Conservation (phyloP, 2,888 invertebrate genomes). For the Agapostemon virescens region DNA sequence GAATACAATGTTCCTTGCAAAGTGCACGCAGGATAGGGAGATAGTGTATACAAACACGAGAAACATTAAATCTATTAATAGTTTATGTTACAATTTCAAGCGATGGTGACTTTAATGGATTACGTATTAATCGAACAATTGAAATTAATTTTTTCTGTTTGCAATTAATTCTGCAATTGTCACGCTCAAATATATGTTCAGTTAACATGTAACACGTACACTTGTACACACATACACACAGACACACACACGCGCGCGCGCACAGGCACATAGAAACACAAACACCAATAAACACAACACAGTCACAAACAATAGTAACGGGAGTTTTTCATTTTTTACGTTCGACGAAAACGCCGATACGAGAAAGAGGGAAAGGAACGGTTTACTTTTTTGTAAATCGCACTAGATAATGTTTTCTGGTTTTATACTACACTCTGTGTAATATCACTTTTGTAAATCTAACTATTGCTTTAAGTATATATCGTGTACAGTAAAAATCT, state of each 20-base stretch:
- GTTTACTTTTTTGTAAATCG: constrained; percentile 35
- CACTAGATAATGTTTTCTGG: constrained; percentile 33
- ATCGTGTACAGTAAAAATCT: constrained; percentile 51
- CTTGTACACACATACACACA: not conserved
- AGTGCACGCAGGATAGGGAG: constrained; percentile 69
- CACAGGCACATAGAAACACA: not conserved
- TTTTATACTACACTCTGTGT: constrained; percentile 53
- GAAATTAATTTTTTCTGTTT: constrained; percentile 23
- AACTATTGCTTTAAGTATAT: constrained; percentile 53
- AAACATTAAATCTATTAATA: constrained; percentile 42
- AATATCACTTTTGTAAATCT: constrained; percentile 51
- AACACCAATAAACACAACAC: too few species aligned
- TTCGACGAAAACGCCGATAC: constrained; percentile 28
- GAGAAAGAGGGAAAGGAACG: constrained; percentile 11
- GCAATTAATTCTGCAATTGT: constrained; percentile 37
- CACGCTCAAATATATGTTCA: constrained; percentile 44
- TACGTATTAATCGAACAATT: constrained; percentile 30
- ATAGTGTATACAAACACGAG: constrained; percentile 45
- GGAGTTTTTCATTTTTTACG: constrained; percentile 36
- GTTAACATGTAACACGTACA: constrained; percentile 24
- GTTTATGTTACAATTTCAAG: constrained; percentile 42
- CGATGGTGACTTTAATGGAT: constrained; percentile 48
- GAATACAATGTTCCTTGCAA: constrained; percentile 73
- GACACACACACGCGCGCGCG: not conserved
- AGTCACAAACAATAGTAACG: constrained; percentile 33